phyloP scores from a whole-genome alignment of 2,113 vertebrate genomes.

The Aspidoscelis tigris region DNA sequence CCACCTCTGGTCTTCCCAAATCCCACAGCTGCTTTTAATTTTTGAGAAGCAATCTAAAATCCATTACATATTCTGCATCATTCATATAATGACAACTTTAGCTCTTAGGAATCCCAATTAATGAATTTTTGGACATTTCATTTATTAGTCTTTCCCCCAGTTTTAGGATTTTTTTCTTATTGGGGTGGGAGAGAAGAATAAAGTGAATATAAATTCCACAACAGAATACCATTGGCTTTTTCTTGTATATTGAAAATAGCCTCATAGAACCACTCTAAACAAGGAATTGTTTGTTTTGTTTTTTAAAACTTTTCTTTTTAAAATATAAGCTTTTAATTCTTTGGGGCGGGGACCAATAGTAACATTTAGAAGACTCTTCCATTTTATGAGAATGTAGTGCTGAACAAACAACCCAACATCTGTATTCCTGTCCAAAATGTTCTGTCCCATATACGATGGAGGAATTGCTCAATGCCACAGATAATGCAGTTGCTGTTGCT shows the following conservation, averaged over 20 bases:
- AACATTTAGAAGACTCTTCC: too few species aligned
- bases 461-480: too few species aligned
- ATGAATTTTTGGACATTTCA: background rate
- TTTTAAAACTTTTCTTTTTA: too few species aligned
- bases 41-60: background rate
- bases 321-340: background rate
- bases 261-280: too few species aligned
- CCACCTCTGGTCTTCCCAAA: background rate
- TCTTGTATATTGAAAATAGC: background rate
- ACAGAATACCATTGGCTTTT: background rate
- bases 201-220: background rate
- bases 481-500: too few species aligned
- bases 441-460: too few species aligned
- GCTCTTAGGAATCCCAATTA: background rate
- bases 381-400: too few species aligned
- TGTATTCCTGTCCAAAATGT: too few species aligned
- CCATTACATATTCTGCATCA: background rate
- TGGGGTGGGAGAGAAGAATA: background rate
- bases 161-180: too few species aligned
- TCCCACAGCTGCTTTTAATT: background rate
- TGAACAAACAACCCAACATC: too few species aligned
- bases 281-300: too few species aligned
- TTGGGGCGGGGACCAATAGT: too few species aligned
- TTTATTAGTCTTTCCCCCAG: background rate
- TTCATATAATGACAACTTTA: background rate